Evolutionary conservation across 2,888 invertebrate genomes (phyloP).

Genomic region (Busseola fusca): DNA sequence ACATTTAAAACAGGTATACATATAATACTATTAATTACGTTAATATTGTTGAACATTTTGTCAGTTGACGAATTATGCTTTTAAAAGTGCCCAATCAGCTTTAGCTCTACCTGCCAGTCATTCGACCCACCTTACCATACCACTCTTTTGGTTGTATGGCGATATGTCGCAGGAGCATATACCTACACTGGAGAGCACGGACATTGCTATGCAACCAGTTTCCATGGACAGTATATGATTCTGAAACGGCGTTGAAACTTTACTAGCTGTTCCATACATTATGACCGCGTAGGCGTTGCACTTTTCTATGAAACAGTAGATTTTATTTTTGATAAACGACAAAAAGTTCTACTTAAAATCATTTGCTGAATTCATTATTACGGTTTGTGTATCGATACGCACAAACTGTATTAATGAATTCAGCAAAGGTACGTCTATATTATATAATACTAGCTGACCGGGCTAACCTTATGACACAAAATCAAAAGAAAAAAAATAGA

Average conservation of each 20-base stretch:
- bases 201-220: neutral
- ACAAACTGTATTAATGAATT: no score
- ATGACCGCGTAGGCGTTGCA: neutral
- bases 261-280: no score
- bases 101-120: neutral
- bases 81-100: neutral
- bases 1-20: neutral
- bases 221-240: neutral
- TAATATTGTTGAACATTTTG: neutral
- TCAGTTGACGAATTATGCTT: slow-evolving; percentile 1
- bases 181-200: neutral
- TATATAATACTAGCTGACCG: no score
- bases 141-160: neutral
- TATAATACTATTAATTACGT: neutral
- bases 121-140: neutral
- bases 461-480: no score
- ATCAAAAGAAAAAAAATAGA: no score
- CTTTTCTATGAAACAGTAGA: neutral
- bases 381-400: neutral
- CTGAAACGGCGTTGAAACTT: neutral
- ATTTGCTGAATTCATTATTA: neutral
- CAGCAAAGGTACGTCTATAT: no score
- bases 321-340: neutral
- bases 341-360: neutral
- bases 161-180: neutral